These are phyloP conservation scores for Psilanteris sp. DNA, from an alignment of 1,140 invertebrate genomes.

Conservation along the genomic window DNA sequence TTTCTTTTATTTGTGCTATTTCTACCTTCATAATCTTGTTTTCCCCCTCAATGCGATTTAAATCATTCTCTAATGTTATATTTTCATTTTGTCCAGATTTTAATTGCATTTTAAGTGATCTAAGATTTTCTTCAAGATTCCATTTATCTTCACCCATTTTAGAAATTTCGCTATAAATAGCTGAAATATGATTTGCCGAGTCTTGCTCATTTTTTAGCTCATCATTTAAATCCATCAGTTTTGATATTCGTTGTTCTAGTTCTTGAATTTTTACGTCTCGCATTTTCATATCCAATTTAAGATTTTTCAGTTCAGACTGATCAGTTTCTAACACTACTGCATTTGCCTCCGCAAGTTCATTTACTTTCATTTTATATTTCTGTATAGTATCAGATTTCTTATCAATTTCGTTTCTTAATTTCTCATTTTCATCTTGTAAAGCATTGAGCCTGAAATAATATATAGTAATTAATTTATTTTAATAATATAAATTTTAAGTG, in stretches of 20 bases:
- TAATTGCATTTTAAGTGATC: slow-evolving; percentile 14
- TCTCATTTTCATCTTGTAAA: slow-evolving; percentile 25
- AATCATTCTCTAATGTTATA: slow-evolving; percentile 16
- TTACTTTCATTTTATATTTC: slow-evolving; percentile 11
- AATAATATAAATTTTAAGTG: too few species aligned
- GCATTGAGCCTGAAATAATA: slow-evolving; percentile 11
- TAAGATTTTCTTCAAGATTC: slow-evolving; percentile 31
- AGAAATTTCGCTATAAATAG: slow-evolving; percentile 14
- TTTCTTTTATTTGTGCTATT: not conserved
- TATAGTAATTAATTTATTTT: not conserved
- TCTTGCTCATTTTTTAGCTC: slow-evolving; percentile 5
- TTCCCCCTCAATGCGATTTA: not conserved
- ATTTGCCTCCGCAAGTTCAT: not conserved
- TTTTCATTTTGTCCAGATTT: slow-evolving; percentile 18
- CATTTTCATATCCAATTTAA: too few species aligned
- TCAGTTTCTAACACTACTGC: not conserved
- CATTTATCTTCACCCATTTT: slow-evolving; percentile 34
- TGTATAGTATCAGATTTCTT: slow-evolving; percentile 5
- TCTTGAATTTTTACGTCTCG: slow-evolving; percentile 2
- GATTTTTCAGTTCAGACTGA: too few species aligned
- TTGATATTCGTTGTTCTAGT: not conserved
- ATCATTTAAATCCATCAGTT: not conserved
- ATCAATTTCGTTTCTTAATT: slow-evolving; percentile 8
- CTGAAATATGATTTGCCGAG: not conserved
- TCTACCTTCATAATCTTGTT: slow-evolving; percentile 1